Percentiles rank a stretch among this genome's conserved stretches.
Conservation (phyloP, 1,140 invertebrate genomes). For the Mamestra configurata region DNA sequence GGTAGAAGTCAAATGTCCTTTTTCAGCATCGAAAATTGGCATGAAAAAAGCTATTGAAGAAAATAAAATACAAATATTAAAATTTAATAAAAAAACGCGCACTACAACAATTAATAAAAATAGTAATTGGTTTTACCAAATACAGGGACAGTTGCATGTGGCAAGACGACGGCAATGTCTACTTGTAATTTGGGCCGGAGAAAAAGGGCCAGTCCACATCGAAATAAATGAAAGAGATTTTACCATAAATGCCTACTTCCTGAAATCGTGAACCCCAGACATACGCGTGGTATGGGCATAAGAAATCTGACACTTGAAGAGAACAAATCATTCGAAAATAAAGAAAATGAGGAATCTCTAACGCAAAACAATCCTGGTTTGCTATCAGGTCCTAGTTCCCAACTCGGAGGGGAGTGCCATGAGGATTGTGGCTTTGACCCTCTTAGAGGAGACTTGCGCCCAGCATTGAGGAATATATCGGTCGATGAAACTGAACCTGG, state of each 20-base stretch:
- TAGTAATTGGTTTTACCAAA: conserved; percentile 56
- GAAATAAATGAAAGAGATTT: conserved; percentile 54
- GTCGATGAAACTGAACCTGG: conserved; percentile 25
- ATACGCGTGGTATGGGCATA: conserved; percentile 29
- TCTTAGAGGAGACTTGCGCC: conserved; percentile 25
- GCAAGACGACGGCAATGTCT: conserved; percentile 48
- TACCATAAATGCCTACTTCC: conserved; percentile 44
- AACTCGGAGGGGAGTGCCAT: conserved; percentile 25
- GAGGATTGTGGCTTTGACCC: conserved; percentile 14
- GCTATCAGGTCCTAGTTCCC: conserved; percentile 23
- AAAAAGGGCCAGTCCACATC: conserved; percentile 42
- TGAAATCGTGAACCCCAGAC: conserved; percentile 28
- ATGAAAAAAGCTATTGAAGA: conserved; percentile 39
- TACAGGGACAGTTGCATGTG: conserved; percentile 58
- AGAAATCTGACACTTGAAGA: conserved; percentile 24
- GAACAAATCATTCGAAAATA: conserved; percentile 24
- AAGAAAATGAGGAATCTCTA: conserved; percentile 18
- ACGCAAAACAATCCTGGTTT: conserved; percentile 17
- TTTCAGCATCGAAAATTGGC: conserved; percentile 24
- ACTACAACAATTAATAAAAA: conserved; percentile 46
- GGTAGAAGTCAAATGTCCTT: conserved; percentile 49
- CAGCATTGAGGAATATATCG: conserved; percentile 19
- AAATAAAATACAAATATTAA: conserved; percentile 46
- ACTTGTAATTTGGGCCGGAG: conserved; percentile 54
- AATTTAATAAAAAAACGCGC: conserved; percentile 48